Percentiles rank a stretch among this genome's conserved stretches.
These are phyloP conservation scores for Euzetes globulus DNA, from an alignment of 2,888 invertebrate genomes.

Conservation along the genomic window DNA sequence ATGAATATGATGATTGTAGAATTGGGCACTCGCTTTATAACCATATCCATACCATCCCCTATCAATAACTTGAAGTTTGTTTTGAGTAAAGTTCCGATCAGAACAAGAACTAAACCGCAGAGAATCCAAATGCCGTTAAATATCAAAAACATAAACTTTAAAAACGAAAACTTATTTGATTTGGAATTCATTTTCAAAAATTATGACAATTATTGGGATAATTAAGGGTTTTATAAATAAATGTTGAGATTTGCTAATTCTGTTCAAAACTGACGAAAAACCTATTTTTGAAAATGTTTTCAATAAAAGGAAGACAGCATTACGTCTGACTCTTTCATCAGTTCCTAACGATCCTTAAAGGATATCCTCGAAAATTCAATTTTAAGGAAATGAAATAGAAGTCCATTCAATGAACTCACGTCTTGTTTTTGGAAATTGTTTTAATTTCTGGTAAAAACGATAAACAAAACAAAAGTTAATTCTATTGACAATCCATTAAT, in stretches of 20 bases:
- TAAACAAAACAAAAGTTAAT: no score
- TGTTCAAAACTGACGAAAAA: no score
- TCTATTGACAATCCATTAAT: no score
- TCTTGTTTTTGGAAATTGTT: not conserved
- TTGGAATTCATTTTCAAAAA: not conserved
- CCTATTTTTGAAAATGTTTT: not conserved
- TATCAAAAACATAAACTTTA: not conserved
- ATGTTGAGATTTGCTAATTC: not conserved
- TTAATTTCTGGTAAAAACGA: no score
- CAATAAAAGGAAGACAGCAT: not conserved
- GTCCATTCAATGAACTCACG: not conserved
- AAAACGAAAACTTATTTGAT: not conserved
- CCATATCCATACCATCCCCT: constrained; percentile 13
- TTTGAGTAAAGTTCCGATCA: constrained; percentile 12
- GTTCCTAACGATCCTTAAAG: no score
- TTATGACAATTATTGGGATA: not conserved
- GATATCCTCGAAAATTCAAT: no score
- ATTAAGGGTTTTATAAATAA: not conserved
- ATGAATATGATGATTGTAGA: not conserved
- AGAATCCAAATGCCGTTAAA: constrained; percentile 8
- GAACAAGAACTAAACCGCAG: not conserved
- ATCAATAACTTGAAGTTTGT: not conserved
- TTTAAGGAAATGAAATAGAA: no score
- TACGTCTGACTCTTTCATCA: not conserved
- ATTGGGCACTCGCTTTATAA: not conserved